A percentile compares a stretch with the other conserved stretches of the same genome.
phyloP scores from a whole-genome alignment of 2,113 vertebrate species.

The Ardeotis arabs region DNA sequence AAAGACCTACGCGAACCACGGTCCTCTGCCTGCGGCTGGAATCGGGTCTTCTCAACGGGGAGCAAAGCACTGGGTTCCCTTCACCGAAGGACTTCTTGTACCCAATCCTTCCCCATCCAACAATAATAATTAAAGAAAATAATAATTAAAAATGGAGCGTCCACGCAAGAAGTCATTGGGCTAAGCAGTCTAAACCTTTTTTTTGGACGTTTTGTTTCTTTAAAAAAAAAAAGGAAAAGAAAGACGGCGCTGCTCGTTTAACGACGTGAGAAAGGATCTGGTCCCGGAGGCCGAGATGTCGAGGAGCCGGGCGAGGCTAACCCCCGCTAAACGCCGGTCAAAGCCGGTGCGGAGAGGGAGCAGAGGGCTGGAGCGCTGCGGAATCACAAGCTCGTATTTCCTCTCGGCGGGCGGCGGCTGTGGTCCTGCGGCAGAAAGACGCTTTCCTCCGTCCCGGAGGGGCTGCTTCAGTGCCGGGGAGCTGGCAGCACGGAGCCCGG shows the following conservation, averaged over 20 bases:
- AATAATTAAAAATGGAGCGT: not conserved
- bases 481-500: not conserved
- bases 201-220: not conserved
- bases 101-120: not conserved
- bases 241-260: not conserved
- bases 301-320: not conserved
- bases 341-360: not conserved
- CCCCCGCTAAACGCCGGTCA: not conserved
- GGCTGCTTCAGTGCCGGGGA: not conserved
- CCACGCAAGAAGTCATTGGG: not conserved
- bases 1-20: not conserved
- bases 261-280: not conserved
- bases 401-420: not conserved
- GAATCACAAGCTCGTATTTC: not conserved
- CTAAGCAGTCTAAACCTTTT: not conserved
- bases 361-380: not conserved
- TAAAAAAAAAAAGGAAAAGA: not conserved
- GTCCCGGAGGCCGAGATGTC: not conserved
- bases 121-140: not conserved
- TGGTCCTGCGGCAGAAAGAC: not conserved
- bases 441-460: not conserved
- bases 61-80: not conserved
- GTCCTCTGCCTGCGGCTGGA: not conserved
- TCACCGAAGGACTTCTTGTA: not conserved
- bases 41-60: not conserved